Evolutionary conservation across 1,140 invertebrate genomes (phyloP).

Genomic region (Drosophila sturtevanti): DNA sequence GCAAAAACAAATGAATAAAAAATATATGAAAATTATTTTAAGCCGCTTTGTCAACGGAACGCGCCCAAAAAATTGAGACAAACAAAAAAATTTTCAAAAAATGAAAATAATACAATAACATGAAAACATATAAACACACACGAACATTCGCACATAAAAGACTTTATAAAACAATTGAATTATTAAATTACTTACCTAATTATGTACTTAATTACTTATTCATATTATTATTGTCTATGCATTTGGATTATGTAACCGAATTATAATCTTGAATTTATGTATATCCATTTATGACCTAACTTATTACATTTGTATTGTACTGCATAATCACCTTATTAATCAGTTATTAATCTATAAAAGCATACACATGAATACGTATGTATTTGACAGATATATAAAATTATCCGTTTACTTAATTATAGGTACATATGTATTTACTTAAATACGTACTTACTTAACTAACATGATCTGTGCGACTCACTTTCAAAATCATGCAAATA

Average conservation of each 20-base stretch:
- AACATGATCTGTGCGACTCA: not conserved
- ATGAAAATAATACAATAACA: constrained; percentile 9
- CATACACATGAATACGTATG: constrained; percentile 14
- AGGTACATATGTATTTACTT: constrained; percentile 30
- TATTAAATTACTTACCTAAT: constrained; percentile 22
- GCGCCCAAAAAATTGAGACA: constrained; percentile 59
- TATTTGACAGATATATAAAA: no score
- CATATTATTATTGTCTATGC: constrained; percentile 40
- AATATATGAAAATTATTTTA: constrained; percentile 45
- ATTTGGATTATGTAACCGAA: constrained; percentile 41
- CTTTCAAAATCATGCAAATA: not conserved
- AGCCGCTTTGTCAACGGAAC: constrained; percentile 73
- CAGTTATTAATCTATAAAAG: constrained; percentile 8
- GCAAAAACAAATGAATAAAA: not conserved
- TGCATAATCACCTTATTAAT: constrained; percentile 10
- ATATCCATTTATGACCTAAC: constrained; percentile 24
- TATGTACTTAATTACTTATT: constrained; percentile 47
- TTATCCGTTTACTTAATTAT: constrained; percentile 14
- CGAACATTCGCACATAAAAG: constrained; percentile 14
- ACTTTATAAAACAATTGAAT: constrained; percentile 9
- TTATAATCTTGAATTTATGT: constrained; percentile 42
- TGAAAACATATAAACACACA: not conserved
- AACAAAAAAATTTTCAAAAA: constrained; percentile 13
- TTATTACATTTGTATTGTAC: constrained; percentile 20
- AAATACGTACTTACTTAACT: constrained; percentile 45